Evolutionary conservation across 1,140 invertebrate genomes (phyloP), one percentile per base, ranked within the genome.

Genomic region (Ooceraea biroi): DNA sequence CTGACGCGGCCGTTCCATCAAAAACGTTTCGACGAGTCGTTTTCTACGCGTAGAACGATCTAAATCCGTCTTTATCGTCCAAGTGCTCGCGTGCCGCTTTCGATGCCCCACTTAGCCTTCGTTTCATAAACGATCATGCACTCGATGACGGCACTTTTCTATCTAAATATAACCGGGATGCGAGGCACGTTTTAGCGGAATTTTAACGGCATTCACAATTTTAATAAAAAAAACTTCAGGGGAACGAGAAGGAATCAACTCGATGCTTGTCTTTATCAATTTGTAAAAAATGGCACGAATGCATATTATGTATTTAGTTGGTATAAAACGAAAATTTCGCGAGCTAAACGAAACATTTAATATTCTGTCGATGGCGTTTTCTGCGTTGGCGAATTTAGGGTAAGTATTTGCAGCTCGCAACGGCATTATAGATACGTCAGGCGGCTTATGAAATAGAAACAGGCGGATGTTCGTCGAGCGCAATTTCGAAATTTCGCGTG

Each of bases 321-420:
- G 36, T 36, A 36, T 36, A 7, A 36, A 36, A 7, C 36, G 36
- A 36, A 36, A 36, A 36, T 7, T n/a, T 36, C 36, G 36, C 36
- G 36, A 36, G 36, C 36, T 7, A 7, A 36, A 7, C 36, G 7
- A 36, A 36, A 36, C 7, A 2, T 36, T 7, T 2, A 36, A 7
- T 7, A 7, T 3, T 7, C 2, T 7, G 36, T 7, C 36, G 36
- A 36, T 36, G 36, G 36, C 36, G 36, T n/a, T 36, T 30, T 65
- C 25, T 36, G 19, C n/a, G 19, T 55, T 55, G 61, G 30, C 19
- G 48, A 68, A 68, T 78, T 78, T 68, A 55, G 48, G 61, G 14
- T 77, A 77, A 77, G 30, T 78, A 78, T 68, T 68, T 55, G 74
- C 61, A 57, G 22, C 74, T 14, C 22, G 41, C 30, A 19, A 11